Evolutionary conservation across 2,797 vertebrate genomes (phyloP).

Genomic region (Sphenodon punctatus): DNA sequence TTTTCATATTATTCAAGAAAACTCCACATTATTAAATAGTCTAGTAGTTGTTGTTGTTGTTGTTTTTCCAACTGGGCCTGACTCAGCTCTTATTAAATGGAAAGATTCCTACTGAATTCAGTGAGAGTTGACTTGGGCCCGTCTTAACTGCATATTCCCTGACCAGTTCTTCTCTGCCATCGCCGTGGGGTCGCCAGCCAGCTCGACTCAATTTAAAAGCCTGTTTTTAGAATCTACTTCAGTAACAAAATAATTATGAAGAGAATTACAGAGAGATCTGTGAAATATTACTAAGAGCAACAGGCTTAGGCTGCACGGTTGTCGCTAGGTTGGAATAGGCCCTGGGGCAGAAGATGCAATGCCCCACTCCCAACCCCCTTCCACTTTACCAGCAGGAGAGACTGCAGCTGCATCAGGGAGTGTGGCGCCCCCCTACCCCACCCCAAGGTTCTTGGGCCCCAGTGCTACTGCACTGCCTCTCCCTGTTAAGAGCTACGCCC

Average conservation of each 20-base stretch:
- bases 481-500: too few species aligned
- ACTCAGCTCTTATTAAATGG: not conserved
- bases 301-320: too few species aligned
- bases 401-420: too few species aligned
- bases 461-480: too few species aligned
- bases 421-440: too few species aligned
- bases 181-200: not conserved
- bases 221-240: not conserved
- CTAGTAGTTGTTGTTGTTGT: not conserved
- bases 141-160: not conserved
- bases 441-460: too few species aligned
- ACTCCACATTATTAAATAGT: too few species aligned
- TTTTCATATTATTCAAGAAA: accelerated
- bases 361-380: too few species aligned
- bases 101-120: not conserved
- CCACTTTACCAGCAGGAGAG: too few species aligned
- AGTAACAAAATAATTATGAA: not conserved
- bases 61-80: not conserved
- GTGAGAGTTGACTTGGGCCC: not conserved
- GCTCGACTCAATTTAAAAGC: not conserved
- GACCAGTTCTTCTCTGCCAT: not conserved
- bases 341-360: too few species aligned
- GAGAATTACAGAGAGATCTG: not conserved
- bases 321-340: too few species aligned
- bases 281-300: not conserved